Percentiles rank a stretch among this genome's conserved stretches.
phyloP scores from a whole-genome alignment of 1,140 invertebrate species.

The Drepana arcuata region DNA sequence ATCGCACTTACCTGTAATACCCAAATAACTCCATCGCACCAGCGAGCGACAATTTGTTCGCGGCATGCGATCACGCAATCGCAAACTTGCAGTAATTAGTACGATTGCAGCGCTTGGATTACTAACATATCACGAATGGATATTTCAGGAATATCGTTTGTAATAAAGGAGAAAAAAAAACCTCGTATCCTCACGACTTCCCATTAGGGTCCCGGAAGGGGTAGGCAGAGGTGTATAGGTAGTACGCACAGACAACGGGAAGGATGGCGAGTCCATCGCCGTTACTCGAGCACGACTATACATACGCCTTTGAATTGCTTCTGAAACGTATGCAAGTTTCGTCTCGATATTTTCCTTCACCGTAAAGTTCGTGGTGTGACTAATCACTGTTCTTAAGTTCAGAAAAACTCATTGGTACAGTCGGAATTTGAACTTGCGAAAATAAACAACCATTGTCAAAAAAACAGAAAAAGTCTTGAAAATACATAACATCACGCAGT shows the following conservation, averaged over 20 bases:
- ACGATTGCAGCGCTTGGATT: background rate
- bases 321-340: background rate
- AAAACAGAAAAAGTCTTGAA: background rate
- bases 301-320: too few relatives aligned
- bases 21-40: background rate
- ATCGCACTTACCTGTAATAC: background rate
- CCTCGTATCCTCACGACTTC: background rate
- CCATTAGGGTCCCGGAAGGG: too few relatives aligned
- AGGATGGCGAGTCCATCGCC: too few relatives aligned
- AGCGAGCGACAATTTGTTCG: too few relatives aligned
- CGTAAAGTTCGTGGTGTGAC: too few relatives aligned
- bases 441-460: background rate
- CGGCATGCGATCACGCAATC: background rate
- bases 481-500: too few relatives aligned
- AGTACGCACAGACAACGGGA: too few relatives aligned
- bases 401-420: too few relatives aligned
- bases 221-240: too few relatives aligned
- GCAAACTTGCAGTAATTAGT: background rate
- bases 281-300: too few relatives aligned
- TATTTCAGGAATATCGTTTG: background rate
- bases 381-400: too few relatives aligned
- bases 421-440: background rate
- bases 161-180: background rate
- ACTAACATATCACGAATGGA: background rate
- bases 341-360: background rate